These are phyloP conservation scores for Dipodomys stephensi DNA, from an alignment of 2,113 vertebrate genomes.

Conservation along the genomic window DNA sequence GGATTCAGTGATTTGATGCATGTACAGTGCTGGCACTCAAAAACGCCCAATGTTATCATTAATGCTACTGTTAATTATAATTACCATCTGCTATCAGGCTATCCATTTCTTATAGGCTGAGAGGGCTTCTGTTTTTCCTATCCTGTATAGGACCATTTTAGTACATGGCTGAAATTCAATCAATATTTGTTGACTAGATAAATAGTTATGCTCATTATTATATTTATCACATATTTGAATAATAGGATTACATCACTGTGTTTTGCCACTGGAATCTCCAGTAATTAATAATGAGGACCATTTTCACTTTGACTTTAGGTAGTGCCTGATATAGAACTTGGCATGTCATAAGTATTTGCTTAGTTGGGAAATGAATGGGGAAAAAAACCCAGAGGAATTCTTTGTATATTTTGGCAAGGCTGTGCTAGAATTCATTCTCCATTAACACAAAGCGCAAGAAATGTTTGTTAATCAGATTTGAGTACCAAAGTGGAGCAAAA, in stretches of 20 bases:
- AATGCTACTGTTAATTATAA: background rate
- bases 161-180: background rate
- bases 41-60: fast-evolving
- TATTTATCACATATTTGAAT: background rate
- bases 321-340: background rate
- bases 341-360: background rate
- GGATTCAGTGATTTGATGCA: no score
- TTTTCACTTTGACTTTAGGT: background rate
- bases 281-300: background rate
- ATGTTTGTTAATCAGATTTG: background rate
- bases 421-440: background rate
- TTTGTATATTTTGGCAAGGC: background rate
- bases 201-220: background rate
- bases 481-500: background rate
- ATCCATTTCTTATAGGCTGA: background rate
- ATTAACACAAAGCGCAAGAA: background rate
- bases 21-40: no score
- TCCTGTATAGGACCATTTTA: background rate
- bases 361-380: background rate
- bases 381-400: background rate
- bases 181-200: background rate
- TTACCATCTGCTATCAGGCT: background rate
- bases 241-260: background rate
- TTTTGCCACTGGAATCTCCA: background rate
- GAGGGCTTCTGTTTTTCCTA: background rate